Base-by-base conservation (phyloP, 1,140 invertebrate species). In the Drosophila pallidifrons region DNA sequence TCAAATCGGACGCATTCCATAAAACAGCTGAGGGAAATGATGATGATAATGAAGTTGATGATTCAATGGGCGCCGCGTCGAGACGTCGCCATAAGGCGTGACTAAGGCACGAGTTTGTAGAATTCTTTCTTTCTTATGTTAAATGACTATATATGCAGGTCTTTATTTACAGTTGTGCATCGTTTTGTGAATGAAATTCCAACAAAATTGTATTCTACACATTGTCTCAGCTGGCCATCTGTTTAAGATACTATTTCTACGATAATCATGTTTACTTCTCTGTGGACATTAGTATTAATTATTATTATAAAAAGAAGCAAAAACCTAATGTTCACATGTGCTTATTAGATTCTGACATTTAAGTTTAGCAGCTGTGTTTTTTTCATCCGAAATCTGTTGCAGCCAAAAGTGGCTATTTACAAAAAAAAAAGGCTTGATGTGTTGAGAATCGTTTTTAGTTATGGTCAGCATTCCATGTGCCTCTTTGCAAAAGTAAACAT, bases 101-200 rank as follows among this genome's bases (percentile, higher is more conserved):
- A 82, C 35, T 82, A 68, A 83, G 80, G 58, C 61, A 71, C 57
- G 57, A 69, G 68, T 68, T 71, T 51, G 45, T 51, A 57, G 78
- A 81, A 70, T 68, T 57, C 30, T 69, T 75, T 32, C 65, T 70
- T 32, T 65, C 67, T 66, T 41, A n/a, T n/a, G n/a, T n/a, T n/a
- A 30, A 55, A 55, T 41, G 45, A 25, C 7, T 51, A 59, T 59
- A 49, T 16, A 49, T 16, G 15, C 15, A 45, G 46, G 28, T 45
- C n/a, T 51, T 20, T 7, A 2, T 15, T 5, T 46, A 35, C 45
- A 15, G 13, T 25, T 25, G 20, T 68, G 20, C 47, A 28, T 16
- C 47, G n/a, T 47, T 57, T 25, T 67, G 16, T 28, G 54, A 67
- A 67, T 67, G 54, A 41, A 58, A 67, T 38, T 47, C 7, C 47